Evolutionary conservation across 2,888 invertebrate species (phyloP).

Genomic region (Drosophila kokeensis): DNA sequence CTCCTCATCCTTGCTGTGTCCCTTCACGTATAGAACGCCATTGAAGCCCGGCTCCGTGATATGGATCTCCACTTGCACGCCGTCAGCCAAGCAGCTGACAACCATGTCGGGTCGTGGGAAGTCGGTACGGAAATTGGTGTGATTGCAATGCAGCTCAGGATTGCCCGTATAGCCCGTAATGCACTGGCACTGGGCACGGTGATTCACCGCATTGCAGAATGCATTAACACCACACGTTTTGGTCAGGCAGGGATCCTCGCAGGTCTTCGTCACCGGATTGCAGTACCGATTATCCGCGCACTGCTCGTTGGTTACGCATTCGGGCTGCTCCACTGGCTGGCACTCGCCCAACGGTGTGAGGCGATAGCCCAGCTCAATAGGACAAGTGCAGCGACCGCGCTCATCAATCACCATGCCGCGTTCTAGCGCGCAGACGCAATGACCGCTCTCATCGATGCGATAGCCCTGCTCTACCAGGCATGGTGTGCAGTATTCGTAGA

Average conservation of each 20-base stretch:
- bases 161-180: slow-evolving; percentile 91
- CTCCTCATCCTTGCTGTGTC: slow-evolving; percentile 96
- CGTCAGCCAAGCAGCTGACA: slow-evolving; percentile 95
- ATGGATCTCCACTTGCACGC: slow-evolving; percentile 93
- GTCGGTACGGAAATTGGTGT: slow-evolving; percentile 89
- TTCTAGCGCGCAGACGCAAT: slow-evolving; percentile 92
- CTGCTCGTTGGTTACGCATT: slow-evolving; percentile 90
- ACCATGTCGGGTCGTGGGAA: slow-evolving; percentile 94
- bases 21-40: slow-evolving; percentile 96
- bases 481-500: slow-evolving; percentile 91
- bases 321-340: slow-evolving; percentile 85
- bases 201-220: slow-evolving; percentile 91
- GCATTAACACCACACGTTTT: slow-evolving; percentile 91
- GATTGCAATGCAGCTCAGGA: slow-evolving; percentile 89
- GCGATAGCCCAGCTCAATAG: slow-evolving; percentile 89
- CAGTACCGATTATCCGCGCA: slow-evolving; percentile 92
- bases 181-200: slow-evolving; percentile 92
- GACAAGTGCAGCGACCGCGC: slow-evolving; percentile 91
- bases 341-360: slow-evolving; percentile 88
- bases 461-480: slow-evolving; percentile 90
- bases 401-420: slow-evolving; percentile 92
- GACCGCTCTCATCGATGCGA: slow-evolving; percentile 90
- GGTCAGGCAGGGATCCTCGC: slow-evolving; percentile 91
- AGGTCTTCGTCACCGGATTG: slow-evolving; percentile 89
- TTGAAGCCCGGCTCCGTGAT: slow-evolving; percentile 91